Percentiles rank a stretch among this genome's conserved stretches.
Evolutionary conservation across 2,797 vertebrate genomes (phyloP).

Genomic region (Cryptoblepharus egeriae): DNA sequence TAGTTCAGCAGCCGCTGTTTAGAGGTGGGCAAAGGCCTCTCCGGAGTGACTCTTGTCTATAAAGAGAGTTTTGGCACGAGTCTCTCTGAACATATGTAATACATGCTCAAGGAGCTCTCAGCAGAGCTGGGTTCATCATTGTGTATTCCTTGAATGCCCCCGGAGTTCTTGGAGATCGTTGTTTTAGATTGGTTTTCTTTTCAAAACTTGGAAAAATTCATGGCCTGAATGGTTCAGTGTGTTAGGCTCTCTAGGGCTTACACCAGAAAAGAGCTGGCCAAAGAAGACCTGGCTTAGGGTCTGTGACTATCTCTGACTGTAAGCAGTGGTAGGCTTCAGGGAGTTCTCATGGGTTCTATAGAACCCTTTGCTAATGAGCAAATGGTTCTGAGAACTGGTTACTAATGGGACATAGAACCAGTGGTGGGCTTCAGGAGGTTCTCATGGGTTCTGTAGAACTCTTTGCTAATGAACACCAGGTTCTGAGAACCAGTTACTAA

Average conservation of each 20-base stretch:
- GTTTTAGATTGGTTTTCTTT: background rate
- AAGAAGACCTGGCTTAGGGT: background rate
- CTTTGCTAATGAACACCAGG: no score
- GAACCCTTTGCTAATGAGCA: no score
- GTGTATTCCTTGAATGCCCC: slow-evolving; percentile 21
- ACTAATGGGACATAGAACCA: no score
- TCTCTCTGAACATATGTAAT: background rate
- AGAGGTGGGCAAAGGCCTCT: background rate
- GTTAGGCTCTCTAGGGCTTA: background rate
- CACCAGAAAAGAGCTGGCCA: background rate
- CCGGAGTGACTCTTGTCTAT: background rate
- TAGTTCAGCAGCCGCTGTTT: background rate
- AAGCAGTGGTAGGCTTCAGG: no score
- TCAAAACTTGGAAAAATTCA: slow-evolving; percentile 20
- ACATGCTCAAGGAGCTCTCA: background rate
- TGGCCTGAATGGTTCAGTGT: slow-evolving; percentile 42
- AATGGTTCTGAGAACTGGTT: no score
- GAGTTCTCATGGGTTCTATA: no score
- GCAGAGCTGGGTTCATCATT: background rate
- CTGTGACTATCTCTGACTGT: no score
- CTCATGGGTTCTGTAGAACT: no score
- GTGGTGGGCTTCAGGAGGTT: no score
- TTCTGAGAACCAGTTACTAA: no score
- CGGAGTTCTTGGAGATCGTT: background rate
- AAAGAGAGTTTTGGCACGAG: background rate